Evolutionary conservation across 2,113 vertebrate species (phyloP).

Genomic region (Ophthalmolycus amberensis): DNA sequence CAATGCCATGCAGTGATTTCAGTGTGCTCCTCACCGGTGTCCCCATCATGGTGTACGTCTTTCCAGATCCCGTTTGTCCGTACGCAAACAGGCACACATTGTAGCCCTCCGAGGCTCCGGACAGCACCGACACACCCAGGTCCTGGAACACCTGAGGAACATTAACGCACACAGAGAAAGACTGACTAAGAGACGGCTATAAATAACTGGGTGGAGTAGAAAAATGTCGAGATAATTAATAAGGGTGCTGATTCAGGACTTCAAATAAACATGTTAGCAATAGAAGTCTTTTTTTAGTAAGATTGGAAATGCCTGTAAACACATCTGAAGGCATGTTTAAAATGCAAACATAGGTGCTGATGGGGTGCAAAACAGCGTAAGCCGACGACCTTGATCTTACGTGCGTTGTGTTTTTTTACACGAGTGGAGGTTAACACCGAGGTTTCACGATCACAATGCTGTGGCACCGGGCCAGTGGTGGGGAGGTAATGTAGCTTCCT

Average conservation of each 20-base stretch:
- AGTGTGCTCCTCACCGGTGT: constrained; percentile 90
- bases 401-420: constrained; percentile 43
- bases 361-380: constrained; percentile 34
- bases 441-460: constrained; percentile 59
- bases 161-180: constrained; percentile 23
- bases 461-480: constrained; percentile 48
- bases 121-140: constrained; percentile 92
- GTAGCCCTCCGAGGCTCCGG: constrained; percentile 92
- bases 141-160: constrained; percentile 93
- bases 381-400: constrained; percentile 32
- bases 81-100: constrained; percentile 99
- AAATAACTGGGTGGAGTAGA: constrained; percentile 3
- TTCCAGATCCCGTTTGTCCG: constrained; percentile 97
- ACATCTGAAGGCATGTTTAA: background rate
- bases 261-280: background rate
- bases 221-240: background rate
- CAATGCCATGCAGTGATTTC: constrained; percentile 9
- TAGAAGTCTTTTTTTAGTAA: background rate
- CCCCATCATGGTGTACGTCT: constrained; percentile 99
- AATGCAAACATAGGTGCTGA: background rate
- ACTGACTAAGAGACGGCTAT: background rate
- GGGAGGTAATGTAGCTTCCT: constrained; percentile 56
- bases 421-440: constrained; percentile 25
- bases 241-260: background rate
- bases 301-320: background rate